phyloP scores from a whole-genome alignment of 2,797 vertebrate genomes.

The Rhincodon typus region DNA sequence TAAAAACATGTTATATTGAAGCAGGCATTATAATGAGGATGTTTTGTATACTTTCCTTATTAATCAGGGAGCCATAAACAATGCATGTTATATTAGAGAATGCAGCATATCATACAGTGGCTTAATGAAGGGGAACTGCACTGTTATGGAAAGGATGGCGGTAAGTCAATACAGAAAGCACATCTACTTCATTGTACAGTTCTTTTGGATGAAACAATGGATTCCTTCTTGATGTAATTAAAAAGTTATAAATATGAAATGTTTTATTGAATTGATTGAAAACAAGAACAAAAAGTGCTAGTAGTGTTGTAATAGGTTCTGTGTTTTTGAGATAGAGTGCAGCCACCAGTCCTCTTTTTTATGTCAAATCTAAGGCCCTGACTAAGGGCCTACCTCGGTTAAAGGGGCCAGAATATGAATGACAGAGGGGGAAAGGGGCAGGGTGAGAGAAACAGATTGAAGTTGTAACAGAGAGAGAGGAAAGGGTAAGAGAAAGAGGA shows the following conservation, averaged over 20 bases:
- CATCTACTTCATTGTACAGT: not conserved
- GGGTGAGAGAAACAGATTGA: too few relatives aligned
- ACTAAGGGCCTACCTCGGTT: too few relatives aligned
- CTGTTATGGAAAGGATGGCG: not conserved
- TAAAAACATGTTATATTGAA: conserved; percentile 37
- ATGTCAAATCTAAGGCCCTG: too few relatives aligned
- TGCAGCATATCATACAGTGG: not conserved
- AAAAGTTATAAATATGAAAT: not conserved
- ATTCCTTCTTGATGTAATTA: not conserved
- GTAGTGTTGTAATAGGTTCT: too few relatives aligned
- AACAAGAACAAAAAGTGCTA: too few relatives aligned
- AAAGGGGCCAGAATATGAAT: too few relatives aligned
- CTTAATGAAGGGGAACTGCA: conserved; percentile 24
- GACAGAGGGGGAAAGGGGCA: too few relatives aligned
- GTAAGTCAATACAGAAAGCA: not conserved
- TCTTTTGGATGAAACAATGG: not conserved
- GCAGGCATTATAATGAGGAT: conserved; percentile 36
- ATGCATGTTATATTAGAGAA: conserved; percentile 22
- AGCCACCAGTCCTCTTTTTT: too few relatives aligned
- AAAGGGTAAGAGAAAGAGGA: too few relatives aligned
- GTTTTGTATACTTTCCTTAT: conserved; percentile 34
- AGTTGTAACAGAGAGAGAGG: too few relatives aligned
- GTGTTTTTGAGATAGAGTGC: too few relatives aligned
- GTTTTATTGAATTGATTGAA: not conserved
- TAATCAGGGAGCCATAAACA: conserved; percentile 37